Base-by-base conservation (phyloP, 2,888 invertebrate species). In the Meliscaeva auricollis region DNA sequence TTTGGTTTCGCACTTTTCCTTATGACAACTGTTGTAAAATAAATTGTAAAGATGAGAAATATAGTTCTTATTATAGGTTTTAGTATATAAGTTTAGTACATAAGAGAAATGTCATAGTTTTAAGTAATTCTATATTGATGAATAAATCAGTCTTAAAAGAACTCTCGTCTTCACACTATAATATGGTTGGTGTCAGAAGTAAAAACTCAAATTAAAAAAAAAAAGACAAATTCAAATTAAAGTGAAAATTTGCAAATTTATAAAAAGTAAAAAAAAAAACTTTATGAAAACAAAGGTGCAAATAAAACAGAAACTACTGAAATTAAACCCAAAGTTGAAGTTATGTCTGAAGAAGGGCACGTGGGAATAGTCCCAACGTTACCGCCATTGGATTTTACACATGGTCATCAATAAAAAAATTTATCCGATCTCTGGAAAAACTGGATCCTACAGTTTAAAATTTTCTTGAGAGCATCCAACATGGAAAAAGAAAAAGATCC, bases 401-500 rank as follows among this genome's bases (percentile, higher is more conserved):
- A 3, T 35, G 56, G 56, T 17, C 54, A 30, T n/a, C 15, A 54
- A n/a, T n/a, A n/a, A n/a, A n/a, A n/a, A 17, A 69, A 30, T 5
- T 15, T 69, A 41, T 9, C 54, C 6, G 54, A 52, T 15, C 22
- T 52, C 15, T 69, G 54, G 69, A 69, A 41, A 52, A 52, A 41
- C 15, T 41, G 52, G 41, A 41, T 69, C n/a, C 13, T 52, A 13
- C 52, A 41, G 41, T 44, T 68, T 26, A 68, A 68, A 38, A 68
- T 52, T 8, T 68, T 52, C 11, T 3, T 68, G 52, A 52, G 52
- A 32, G 52, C 68, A 2, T 72, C 35, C 0, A 58, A 58, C 3
- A 20, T 70, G 46, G 56, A 70, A 17, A 69, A 20, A 8, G 15
- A 54, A 48, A 2, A 17, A 30, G 70, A 70, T 2, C 8, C 11